These are phyloP conservation scores for Enchytraeus crypticus DNA, from an alignment of 2,888 invertebrate species.

Conservation along the genomic window DNA sequence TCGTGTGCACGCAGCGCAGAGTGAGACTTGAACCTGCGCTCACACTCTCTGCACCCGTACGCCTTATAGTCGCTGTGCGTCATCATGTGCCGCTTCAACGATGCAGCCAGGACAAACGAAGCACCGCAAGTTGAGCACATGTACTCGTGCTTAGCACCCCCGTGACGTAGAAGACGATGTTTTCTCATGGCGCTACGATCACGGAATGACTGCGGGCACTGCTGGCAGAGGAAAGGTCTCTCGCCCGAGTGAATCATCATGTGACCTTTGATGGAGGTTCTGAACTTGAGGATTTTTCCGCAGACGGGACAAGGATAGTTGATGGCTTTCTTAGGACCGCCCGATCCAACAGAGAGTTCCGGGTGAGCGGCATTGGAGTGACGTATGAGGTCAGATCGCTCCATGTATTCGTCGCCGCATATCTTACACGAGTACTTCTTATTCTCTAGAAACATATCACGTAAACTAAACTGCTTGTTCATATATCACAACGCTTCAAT, in stretches of 20 bases:
- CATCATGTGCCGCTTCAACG: not conserved
- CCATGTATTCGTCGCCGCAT: not conserved
- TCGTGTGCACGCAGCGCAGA: not conserved
- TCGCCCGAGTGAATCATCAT: not conserved
- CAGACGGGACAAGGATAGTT: not conserved
- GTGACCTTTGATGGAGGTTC: not conserved
- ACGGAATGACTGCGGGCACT: not conserved
- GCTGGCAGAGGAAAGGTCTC: not conserved
- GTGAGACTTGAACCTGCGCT: not conserved
- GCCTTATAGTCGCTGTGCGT: not conserved
- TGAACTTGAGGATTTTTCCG: not conserved
- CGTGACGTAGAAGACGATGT: not conserved
- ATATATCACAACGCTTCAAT: too few relatives aligned
- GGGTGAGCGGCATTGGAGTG: not conserved
- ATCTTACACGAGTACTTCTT: not conserved
- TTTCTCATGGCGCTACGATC: not conserved
- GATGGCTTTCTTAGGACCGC: not conserved
- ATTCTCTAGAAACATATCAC: not conserved
- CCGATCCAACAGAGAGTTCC: not conserved
- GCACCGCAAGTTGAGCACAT: not conserved
- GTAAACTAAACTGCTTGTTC: too few relatives aligned
- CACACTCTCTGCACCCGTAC: not conserved
- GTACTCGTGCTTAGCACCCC: not conserved
- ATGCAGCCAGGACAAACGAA: not conserved
- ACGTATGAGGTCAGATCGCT: not conserved